phyloP scores from a whole-genome alignment of 2,797 vertebrate genomes.

The Semotilus atromaculatus region DNA sequence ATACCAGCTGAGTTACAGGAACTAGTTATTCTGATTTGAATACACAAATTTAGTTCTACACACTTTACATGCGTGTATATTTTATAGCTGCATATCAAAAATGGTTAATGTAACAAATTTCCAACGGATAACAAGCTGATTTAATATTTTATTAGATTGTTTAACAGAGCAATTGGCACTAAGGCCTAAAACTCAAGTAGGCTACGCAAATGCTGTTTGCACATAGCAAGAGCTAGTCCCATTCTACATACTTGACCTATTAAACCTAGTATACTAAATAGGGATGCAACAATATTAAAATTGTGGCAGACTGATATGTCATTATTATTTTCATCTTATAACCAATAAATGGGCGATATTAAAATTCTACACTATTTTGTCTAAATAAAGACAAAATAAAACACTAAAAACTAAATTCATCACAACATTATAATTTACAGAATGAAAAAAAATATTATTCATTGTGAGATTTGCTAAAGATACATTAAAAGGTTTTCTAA shows the following conservation, averaged over 20 bases:
- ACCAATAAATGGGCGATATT: background rate
- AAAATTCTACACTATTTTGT: background rate
- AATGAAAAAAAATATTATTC: background rate
- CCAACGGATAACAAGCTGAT: background rate
- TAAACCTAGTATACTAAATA: background rate
- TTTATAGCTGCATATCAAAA: background rate
- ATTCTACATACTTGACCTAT: background rate
- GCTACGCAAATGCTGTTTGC: background rate
- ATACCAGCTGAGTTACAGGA: background rate
- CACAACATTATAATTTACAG: background rate
- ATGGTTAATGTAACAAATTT: background rate
- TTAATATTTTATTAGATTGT: background rate
- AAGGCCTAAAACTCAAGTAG: background rate
- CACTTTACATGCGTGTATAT: conserved; percentile 9
- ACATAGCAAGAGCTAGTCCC: background rate
- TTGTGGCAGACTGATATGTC: background rate
- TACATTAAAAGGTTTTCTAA: too few species aligned
- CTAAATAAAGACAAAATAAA: background rate
- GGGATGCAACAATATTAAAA: background rate
- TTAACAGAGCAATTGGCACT: background rate
- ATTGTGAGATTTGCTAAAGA: too few species aligned
- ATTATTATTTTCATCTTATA: background rate
- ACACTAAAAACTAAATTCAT: background rate
- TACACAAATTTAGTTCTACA: conserved; percentile 43
- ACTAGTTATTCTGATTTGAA: conserved; percentile 41